A percentile compares a stretch with the other conserved stretches of the same genome.
Conservation (phyloP, 2,113 vertebrate genomes). For the Dinomys branickii region DNA sequence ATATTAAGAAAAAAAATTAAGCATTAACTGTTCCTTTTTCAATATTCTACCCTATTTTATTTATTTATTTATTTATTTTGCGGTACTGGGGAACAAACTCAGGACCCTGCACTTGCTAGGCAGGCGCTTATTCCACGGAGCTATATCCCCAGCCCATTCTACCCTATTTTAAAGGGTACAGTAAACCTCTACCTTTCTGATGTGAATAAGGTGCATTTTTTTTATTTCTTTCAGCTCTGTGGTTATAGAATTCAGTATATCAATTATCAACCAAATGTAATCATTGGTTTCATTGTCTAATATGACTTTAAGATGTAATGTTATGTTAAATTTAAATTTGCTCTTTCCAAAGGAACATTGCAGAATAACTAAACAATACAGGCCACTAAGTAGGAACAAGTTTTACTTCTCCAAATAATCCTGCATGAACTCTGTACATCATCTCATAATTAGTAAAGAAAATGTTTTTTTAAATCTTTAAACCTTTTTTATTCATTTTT, state of each 20-base stretch:
- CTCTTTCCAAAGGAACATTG: slow-evolving; percentile 17
- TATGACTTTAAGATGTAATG: slow-evolving; percentile 46
- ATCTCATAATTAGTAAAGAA: slow-evolving; percentile 56
- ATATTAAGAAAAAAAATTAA: no score
- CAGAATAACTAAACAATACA: slow-evolving; percentile 34
- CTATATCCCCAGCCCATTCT: not conserved
- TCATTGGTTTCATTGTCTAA: not conserved
- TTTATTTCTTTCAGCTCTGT: not conserved
- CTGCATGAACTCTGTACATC: slow-evolving; percentile 23
- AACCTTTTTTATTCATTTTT: no score
- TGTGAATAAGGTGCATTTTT: not conserved
- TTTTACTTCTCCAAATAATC: slow-evolving; percentile 48
- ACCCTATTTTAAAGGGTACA: not conserved
- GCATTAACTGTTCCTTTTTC: no score
- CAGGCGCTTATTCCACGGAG: no score
- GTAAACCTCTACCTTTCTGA: not conserved
- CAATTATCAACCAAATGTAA: not conserved
- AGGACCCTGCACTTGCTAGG: no score
- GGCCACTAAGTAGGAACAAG: slow-evolving; percentile 61
- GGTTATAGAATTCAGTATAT: slow-evolving; percentile 15
- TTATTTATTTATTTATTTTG: no score
- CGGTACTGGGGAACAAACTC: no score
- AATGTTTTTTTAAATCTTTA: slow-evolving; percentile 52
- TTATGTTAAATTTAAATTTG: slow-evolving; percentile 43
- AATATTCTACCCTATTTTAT: no score